Base-by-base conservation (phyloP, 2,113 vertebrate genomes). In the Myiagra hebetior region DNA sequence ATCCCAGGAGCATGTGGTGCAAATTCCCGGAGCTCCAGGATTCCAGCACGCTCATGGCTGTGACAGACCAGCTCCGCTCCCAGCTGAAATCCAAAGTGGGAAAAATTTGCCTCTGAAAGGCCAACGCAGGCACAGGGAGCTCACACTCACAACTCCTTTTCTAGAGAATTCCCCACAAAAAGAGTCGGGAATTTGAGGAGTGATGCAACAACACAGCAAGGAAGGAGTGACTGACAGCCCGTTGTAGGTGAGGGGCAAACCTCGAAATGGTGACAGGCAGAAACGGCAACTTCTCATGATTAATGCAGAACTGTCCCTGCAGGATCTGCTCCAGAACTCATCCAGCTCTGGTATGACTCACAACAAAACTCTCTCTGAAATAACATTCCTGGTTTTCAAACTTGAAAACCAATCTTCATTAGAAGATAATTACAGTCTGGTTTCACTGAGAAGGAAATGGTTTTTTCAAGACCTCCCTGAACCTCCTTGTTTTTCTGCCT, bases 241-340 rank as follows among this genome's bases (percentile, higher is more conserved):
- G 8, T 0, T 0, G 0, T 11, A 62, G 82, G 79, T 42, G 82
- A 80, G 39, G 50, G 27, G 47, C 85, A 74, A 50, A 74, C 7
- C 49, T 63, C 2, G 2, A 15, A 35, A 16, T 0, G 1, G 22
- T 4, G 33, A 82, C 47, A 56, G 70, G 57, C 62, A 88, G 41
- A 30, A 46, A 37, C 10, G 39, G 35, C 35, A 35, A 41, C 46
- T 80, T 10, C 24, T 39, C 33, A 0, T 16, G 16, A 53, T 46
- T 13, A 69, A 46, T 4, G 24, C 62, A 83, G 24, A 77, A 39
- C 68, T 85, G 81, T 63, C 79, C 67, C 68, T 42, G 72, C 49
- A 86, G 76, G 72, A 86, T 30, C 64, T 65, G 49, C 79, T 86
- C 39, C 94, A 81, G 13, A 92, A 47, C 86, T 56, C 63, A 81